Evolutionary conservation across 2,888 invertebrate genomes (phyloP).

Genomic region (Exephanes ischioxanthus): DNA sequence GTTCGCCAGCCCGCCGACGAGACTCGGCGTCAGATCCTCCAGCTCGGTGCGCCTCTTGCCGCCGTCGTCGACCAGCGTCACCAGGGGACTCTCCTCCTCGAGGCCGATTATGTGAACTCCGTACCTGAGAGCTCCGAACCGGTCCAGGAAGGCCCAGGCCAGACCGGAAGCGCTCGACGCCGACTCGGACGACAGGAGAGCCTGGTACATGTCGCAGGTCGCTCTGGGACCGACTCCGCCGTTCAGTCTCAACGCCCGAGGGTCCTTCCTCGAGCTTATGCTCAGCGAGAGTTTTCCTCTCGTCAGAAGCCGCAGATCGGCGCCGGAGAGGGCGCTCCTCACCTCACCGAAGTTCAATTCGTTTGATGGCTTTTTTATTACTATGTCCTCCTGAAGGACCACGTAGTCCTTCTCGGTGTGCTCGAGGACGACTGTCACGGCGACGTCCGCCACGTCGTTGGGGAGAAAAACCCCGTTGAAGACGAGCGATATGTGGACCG

Average conservation of each 20-base stretch:
- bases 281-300: slow-evolving; percentile 91
- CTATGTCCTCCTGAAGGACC: slow-evolving; percentile 90
- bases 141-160: slow-evolving; percentile 92
- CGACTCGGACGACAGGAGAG: slow-evolving; percentile 87
- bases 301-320: slow-evolving; percentile 91
- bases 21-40: slow-evolving; percentile 89
- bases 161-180: slow-evolving; percentile 88
- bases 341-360: slow-evolving; percentile 93
- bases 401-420: slow-evolving; percentile 90
- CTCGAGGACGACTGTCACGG: slow-evolving; percentile 90
- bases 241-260: slow-evolving; percentile 88
- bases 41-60: slow-evolving; percentile 90
- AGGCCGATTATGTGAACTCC: slow-evolving; percentile 86
- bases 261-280: slow-evolving; percentile 89
- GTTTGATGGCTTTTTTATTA: slow-evolving; percentile 90
- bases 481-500: slow-evolving; percentile 92
- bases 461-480: slow-evolving; percentile 93
- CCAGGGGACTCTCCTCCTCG: slow-evolving; percentile 85
- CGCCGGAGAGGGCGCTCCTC: slow-evolving; percentile 91
- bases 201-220: slow-evolving; percentile 93
- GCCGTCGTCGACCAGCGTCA: slow-evolving; percentile 90
- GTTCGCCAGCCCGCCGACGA: slow-evolving; percentile 88
- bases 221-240: slow-evolving; percentile 91
- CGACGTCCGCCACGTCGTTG: slow-evolving; percentile 88
- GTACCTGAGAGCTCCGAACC: slow-evolving; percentile 92